Conservation (phyloP, 1,140 invertebrate genomes). For the Thalassaphorura encarpata region DNA sequence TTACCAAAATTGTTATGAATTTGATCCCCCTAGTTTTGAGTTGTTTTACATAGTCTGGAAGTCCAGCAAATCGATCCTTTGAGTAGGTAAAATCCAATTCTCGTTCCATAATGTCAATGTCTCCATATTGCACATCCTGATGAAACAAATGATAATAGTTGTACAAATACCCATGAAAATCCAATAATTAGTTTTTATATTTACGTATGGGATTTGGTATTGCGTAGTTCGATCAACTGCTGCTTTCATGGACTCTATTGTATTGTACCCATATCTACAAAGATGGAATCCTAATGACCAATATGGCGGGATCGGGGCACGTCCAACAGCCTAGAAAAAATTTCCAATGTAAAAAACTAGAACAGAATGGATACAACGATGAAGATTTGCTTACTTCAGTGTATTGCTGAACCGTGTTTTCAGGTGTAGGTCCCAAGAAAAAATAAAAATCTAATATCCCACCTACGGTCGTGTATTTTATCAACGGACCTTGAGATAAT, state of each 20-base stretch:
- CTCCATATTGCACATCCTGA: slow-evolving; percentile 42
- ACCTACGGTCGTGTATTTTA: slow-evolving; percentile 35
- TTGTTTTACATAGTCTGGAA: slow-evolving; percentile 60
- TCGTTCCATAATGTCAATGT: slow-evolving; percentile 55
- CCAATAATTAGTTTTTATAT: background rate
- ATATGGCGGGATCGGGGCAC: slow-evolving; percentile 40
- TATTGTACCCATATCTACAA: slow-evolving; percentile 40
- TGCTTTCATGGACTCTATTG: slow-evolving; percentile 36
- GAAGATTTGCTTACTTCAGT: slow-evolving; percentile 34
- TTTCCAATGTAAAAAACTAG: background rate
- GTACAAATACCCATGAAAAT: background rate
- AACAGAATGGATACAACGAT: background rate
- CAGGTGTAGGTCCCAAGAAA: slow-evolving; percentile 42
- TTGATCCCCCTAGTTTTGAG: slow-evolving; percentile 41
- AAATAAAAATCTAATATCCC: slow-evolving; percentile 42
- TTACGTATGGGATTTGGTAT: slow-evolving; percentile 38
- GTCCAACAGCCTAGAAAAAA: slow-evolving; percentile 25
- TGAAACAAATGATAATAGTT: background rate
- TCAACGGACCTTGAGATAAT: slow-evolving; percentile 31
- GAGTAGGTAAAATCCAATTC: slow-evolving; percentile 76
- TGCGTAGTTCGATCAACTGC: slow-evolving; percentile 36
- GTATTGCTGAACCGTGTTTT: slow-evolving; percentile 45
- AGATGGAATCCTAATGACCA: slow-evolving; percentile 45
- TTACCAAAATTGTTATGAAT: slow-evolving; percentile 38
- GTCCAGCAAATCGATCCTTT: slow-evolving; percentile 50